Evolutionary conservation across 2,888 invertebrate species (phyloP).

Genomic region (Globia sparganii): DNA sequence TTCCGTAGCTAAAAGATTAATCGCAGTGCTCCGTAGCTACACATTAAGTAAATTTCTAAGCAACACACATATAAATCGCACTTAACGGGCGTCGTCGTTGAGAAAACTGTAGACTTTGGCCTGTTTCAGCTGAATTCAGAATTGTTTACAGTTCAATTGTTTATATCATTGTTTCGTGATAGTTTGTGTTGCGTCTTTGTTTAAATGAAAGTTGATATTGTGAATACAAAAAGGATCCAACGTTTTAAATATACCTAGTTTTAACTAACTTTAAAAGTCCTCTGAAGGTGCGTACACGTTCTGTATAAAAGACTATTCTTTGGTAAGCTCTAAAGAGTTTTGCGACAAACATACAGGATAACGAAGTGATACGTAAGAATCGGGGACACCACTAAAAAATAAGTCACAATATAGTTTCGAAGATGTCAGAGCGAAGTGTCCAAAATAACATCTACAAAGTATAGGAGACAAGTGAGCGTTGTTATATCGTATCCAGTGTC

Average conservation of each 20-base stretch:
- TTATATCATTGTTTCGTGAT: conserved; percentile 51
- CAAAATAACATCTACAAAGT: conserved; percentile 22
- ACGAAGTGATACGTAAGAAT: background rate
- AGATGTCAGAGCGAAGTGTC: background rate
- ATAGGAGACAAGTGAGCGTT: conserved; percentile 29
- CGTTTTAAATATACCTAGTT: conserved; percentile 10
- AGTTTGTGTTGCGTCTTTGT: conserved; percentile 38
- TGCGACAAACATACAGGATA: background rate
- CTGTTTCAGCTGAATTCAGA: conserved; percentile 49
- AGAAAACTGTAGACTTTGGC: conserved; percentile 66
- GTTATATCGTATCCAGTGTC: conserved; percentile 26
- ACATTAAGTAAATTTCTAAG: conserved; percentile 87
- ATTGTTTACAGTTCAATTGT: conserved; percentile 56
- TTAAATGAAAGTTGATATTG: conserved; percentile 15
- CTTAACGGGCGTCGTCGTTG: conserved; percentile 81
- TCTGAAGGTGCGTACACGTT: background rate
- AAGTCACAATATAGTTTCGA: conserved; percentile 19
- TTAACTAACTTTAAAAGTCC: background rate
- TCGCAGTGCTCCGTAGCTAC: conserved; percentile 80
- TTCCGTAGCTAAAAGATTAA: conserved; percentile 78
- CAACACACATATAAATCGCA: conserved; percentile 86
- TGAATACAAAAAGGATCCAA: conserved; percentile 5
- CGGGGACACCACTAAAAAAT: background rate
- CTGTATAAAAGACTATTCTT: background rate
- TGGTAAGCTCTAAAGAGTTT: background rate